These are phyloP conservation scores for Pheosia tremula DNA, from an alignment of 2,888 invertebrate genomes.

Conservation along the genomic window DNA sequence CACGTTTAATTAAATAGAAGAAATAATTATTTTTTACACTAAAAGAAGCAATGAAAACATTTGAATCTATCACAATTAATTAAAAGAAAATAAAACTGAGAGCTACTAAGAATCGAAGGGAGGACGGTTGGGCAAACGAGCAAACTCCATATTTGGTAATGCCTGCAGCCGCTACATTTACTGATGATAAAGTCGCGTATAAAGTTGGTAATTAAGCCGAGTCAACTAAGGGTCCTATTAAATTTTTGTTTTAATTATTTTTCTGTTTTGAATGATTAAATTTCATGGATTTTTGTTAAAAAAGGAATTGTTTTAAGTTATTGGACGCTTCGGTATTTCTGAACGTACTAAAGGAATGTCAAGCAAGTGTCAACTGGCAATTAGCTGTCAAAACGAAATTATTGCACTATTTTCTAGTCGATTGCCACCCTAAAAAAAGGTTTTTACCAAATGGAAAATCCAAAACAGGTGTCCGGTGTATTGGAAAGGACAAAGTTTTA, in stretches of 20 bases:
- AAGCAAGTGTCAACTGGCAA: conserved; percentile 18
- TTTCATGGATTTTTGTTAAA: conserved; percentile 26
- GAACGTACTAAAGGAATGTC: conserved; percentile 58
- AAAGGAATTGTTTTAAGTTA: conserved; percentile 39
- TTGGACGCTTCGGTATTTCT: conserved; percentile 41
- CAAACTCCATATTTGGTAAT: conserved; percentile 89
- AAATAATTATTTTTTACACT: conserved; percentile 68
- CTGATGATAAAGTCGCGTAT: conserved; percentile 57
- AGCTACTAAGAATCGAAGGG: conserved; percentile 83
- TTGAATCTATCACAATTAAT: conserved; percentile 71
- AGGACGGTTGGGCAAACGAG: conserved; percentile 86
- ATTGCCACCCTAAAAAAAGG: no score
- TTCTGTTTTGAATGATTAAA: conserved; percentile 21
- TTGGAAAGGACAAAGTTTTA: no score
- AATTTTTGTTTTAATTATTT: conserved; percentile 20
- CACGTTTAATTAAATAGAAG: conserved; percentile 72
- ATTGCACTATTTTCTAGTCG: background rate
- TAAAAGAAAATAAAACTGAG: conserved; percentile 77
- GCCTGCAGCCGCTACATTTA: conserved; percentile 79
- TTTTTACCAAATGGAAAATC: no score
- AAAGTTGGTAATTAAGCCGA: conserved; percentile 25
- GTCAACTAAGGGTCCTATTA: conserved; percentile 7
- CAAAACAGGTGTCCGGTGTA: no score
- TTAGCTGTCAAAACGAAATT: conserved; percentile 43
- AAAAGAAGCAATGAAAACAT: conserved; percentile 79